A percentile compares a stretch with the other conserved stretches of the same genome.
These are phyloP conservation scores for Acleris literana DNA, from an alignment of 2,888 invertebrate species.

Conservation along the genomic window DNA sequence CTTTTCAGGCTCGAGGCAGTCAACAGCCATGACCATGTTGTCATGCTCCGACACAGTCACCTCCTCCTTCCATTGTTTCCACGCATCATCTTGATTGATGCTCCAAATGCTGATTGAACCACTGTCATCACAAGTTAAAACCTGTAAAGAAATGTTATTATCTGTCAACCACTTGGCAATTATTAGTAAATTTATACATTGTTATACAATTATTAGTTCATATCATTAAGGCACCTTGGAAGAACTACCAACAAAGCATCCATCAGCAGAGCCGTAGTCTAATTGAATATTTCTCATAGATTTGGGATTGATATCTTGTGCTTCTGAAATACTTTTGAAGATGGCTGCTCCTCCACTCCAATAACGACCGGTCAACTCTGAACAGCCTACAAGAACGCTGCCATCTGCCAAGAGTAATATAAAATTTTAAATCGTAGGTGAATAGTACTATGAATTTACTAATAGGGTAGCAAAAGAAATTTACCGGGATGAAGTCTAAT, in stretches of 20 bases:
- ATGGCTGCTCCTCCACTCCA: constrained; percentile 75
- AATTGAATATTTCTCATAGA: constrained; percentile 61
- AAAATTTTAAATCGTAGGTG: no score
- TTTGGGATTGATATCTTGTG: constrained; percentile 46
- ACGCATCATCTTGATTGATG: constrained; percentile 54
- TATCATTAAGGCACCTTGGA: constrained; percentile 61
- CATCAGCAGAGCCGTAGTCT: constrained; percentile 70
- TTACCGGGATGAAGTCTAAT: constrained; percentile 66
- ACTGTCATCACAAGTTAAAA: constrained; percentile 75
- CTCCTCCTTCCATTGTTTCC: constrained; percentile 67
- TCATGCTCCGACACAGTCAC: constrained; percentile 73
- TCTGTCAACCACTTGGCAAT: no score
- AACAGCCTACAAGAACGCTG: constrained; percentile 69
- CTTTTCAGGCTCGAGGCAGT: constrained; percentile 60
- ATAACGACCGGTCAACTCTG: constrained; percentile 75
- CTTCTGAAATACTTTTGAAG: constrained; percentile 55
- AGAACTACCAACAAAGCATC: constrained; percentile 67
- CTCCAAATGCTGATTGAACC: constrained; percentile 72
- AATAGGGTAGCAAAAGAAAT: constrained; percentile 1
- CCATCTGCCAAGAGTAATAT: constrained; percentile 59
- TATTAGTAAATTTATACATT: background rate
- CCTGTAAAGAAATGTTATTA: constrained; percentile 47
- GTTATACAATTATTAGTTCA: background rate
- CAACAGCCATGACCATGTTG: constrained; percentile 62
- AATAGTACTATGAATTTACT: background rate